phyloP scores from a whole-genome alignment of 2,113 vertebrate genomes.

The Empidonax alnorum region DNA sequence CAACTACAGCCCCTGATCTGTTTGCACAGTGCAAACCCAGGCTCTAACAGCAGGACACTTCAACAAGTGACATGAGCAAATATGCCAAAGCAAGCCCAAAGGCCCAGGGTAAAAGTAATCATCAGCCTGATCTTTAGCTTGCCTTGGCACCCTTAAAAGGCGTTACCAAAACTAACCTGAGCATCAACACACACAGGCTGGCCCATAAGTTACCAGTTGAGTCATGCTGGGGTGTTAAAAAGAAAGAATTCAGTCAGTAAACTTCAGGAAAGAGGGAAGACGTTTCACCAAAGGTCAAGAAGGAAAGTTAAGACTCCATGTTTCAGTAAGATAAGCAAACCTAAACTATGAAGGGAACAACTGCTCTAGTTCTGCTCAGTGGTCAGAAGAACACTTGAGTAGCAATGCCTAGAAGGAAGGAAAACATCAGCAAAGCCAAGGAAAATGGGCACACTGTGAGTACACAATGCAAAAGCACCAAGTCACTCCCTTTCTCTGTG shows the following conservation, averaged over 20 bases:
- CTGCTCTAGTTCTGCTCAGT: not conserved
- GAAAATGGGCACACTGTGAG: not conserved
- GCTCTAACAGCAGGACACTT: not conserved
- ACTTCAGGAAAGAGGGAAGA: not conserved
- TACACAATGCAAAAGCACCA: not conserved
- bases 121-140: not conserved
- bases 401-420: not conserved
- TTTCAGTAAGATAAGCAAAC: not conserved
- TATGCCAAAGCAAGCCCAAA: not conserved
- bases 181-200: not conserved
- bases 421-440: conserved; percentile 9
- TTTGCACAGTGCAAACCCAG: not conserved
- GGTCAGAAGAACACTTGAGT: not conserved
- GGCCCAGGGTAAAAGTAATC: not conserved
- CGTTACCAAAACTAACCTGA: not conserved
- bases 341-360: rapidly evolving
- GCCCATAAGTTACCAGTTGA: not conserved
- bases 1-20: not conserved
- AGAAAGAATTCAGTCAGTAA: not conserved
- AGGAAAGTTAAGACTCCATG: not conserved
- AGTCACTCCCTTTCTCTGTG: not conserved
- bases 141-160: not conserved
- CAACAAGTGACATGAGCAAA: not conserved
- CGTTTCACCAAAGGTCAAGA: not conserved
- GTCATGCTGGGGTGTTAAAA: not conserved